Evolutionary conservation across 2,113 vertebrate species (phyloP).

Genomic region (Halcyon senegalensis): DNA sequence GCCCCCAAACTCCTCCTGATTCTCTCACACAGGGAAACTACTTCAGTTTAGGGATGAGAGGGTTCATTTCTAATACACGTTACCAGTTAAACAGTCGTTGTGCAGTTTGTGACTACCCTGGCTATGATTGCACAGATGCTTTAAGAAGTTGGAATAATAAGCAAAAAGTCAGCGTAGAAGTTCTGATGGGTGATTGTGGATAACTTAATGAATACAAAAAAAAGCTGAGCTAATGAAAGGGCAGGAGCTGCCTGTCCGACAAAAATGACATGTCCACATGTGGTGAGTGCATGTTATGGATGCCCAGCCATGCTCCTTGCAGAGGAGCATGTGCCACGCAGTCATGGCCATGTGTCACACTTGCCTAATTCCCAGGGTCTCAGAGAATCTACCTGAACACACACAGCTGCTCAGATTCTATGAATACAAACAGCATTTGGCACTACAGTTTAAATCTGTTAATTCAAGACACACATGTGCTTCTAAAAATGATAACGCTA

Average conservation of each 20-base stretch:
- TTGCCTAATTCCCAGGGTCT: not conserved
- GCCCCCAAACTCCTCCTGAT: not conserved
- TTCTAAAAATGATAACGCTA: fast-evolving
- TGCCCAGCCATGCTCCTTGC: not conserved
- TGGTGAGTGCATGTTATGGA: fast-evolving
- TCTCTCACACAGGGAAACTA: too few relatives aligned
- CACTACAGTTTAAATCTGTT: not conserved
- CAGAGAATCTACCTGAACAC: not conserved
- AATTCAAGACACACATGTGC: not conserved
- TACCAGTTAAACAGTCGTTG: not conserved
- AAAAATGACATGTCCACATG: not conserved
- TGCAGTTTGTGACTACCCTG: not conserved
- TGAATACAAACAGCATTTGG: not conserved
- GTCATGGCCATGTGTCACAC: fast-evolving
- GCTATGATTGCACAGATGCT: not conserved
- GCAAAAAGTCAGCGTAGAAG: not conserved
- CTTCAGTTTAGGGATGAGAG: not conserved
- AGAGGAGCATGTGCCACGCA: fast-evolving
- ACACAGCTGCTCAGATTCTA: not conserved
- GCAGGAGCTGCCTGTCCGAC: not conserved
- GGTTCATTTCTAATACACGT: fast-evolving
- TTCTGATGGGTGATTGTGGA: not conserved
- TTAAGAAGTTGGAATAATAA: not conserved
- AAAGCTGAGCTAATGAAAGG: not conserved
- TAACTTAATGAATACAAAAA: not conserved